These are phyloP conservation scores for Hipparchia sbordonii DNA, from an alignment of 2,888 invertebrate genomes.

Conservation along the genomic window DNA sequence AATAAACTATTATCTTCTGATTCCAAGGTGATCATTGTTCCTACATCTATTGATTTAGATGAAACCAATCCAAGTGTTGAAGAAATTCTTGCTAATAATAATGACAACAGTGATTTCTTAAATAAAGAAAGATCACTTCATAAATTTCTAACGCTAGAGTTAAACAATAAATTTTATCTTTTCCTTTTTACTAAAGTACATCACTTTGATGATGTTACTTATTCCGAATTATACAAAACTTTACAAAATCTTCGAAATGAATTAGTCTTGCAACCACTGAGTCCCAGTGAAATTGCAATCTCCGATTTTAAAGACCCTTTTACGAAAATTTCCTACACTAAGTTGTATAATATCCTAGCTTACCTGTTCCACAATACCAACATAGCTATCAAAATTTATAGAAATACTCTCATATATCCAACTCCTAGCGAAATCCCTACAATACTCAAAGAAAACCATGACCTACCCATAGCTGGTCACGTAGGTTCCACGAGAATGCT, in stretches of 20 bases:
- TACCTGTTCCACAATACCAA: neutral
- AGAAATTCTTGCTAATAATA: constrained; percentile 24
- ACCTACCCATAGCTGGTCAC: constrained; percentile 35
- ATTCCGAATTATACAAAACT: constrained; percentile 26
- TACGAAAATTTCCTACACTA: neutral
- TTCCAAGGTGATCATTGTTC: constrained; percentile 5
- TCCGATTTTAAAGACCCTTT: neutral
- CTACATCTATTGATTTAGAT: constrained; percentile 44
- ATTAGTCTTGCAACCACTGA: neutral
- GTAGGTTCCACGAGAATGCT: constrained; percentile 24
- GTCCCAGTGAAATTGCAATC: neutral
- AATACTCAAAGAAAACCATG: constrained; percentile 35
- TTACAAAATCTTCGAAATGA: neutral
- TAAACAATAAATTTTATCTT: constrained; percentile 23
- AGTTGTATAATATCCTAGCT: neutral
- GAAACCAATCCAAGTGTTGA: constrained; percentile 44
- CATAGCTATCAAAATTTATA: neutral
- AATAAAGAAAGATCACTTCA: constrained; percentile 25
- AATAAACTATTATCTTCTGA: neutral
- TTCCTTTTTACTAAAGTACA: constrained; percentile 37
- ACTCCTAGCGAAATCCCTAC: constrained; percentile 25
- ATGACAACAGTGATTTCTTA: too few species aligned
- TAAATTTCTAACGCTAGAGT: neutral
- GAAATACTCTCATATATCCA: constrained; percentile 31
- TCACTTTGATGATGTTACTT: constrained; percentile 22